These are phyloP conservation scores for Leptosomus discolor DNA, from an alignment of 2,113 vertebrate genomes.

Conservation along the genomic window DNA sequence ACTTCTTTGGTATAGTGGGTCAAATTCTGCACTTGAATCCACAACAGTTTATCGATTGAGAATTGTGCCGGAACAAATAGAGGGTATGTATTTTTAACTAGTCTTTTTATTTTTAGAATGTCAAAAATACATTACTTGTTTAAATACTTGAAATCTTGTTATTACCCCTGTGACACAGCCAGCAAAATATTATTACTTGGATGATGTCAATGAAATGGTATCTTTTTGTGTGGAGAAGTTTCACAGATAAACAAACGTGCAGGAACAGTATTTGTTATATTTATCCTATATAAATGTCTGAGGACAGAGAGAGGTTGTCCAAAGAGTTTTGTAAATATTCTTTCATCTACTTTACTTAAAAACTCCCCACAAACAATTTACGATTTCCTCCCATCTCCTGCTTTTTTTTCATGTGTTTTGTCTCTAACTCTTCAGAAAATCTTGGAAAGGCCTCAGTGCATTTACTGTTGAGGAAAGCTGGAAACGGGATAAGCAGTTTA, in stretches of 20 bases:
- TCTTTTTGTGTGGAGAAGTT: constrained; percentile 63
- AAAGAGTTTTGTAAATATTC: not conserved
- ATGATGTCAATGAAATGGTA: constrained; percentile 74
- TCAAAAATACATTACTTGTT: constrained; percentile 39
- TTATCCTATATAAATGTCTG: constrained; percentile 34
- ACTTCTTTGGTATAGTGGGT: constrained; percentile 31
- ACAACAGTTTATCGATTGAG: not conserved
- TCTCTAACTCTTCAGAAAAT: not conserved
- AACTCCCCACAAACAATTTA: not conserved
- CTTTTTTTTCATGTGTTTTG: not conserved
- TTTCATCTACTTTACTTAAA: constrained; percentile 32
- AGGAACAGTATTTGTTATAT: constrained; percentile 61
- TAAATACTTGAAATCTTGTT: constrained; percentile 71
- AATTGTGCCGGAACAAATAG: not conserved
- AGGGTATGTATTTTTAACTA: not conserved
- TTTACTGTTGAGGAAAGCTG: not conserved
- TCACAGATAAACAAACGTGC: constrained; percentile 65
- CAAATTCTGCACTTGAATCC: not conserved
- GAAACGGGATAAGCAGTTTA: not conserved
- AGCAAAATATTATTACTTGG: constrained; percentile 69
- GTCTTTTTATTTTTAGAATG: constrained; percentile 49
- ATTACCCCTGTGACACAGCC: constrained; percentile 64
- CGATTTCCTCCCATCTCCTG: not conserved
- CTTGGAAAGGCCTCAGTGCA: not conserved
- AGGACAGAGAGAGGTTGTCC: constrained; percentile 24